Conservation (phyloP, 2,888 invertebrate genomes). For the Aleiodes testaceus region DNA sequence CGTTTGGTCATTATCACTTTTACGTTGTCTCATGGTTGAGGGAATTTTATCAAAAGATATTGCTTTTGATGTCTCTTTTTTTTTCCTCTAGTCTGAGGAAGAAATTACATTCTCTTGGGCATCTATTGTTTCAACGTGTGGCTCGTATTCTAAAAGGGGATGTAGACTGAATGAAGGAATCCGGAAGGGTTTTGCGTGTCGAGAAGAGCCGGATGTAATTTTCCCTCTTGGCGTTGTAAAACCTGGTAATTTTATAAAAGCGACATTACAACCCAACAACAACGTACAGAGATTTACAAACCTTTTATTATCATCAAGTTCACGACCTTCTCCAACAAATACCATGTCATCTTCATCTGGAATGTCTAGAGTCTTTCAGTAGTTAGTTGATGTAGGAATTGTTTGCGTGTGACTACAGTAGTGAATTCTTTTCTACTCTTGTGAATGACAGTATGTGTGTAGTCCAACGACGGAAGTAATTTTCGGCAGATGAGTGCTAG, state of each 20-base stretch:
- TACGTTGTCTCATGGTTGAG: background rate
- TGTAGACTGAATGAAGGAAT: conserved; percentile 33
- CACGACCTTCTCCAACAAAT: conserved; percentile 39
- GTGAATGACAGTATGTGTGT: conserved; percentile 33
- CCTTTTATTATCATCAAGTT: conserved; percentile 43
- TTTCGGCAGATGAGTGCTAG: conserved; percentile 69
- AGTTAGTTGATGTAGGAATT: conserved; percentile 11
- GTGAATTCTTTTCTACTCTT: background rate
- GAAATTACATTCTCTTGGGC: conserved; percentile 4
- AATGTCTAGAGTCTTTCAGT: conserved; percentile 4
- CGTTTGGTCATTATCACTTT: conserved; percentile 14
- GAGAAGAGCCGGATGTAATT: conserved; percentile 41
- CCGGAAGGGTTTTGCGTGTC: conserved; percentile 37
- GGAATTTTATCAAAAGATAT: background rate
- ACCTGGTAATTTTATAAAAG: conserved; percentile 39
- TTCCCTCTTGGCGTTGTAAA: conserved; percentile 19
- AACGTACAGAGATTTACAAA: background rate
- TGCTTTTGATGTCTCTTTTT: conserved; percentile 16
- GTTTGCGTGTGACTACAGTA: conserved; percentile 36
- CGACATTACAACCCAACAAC: conserved; percentile 7
- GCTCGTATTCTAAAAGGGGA: conserved; percentile 6
- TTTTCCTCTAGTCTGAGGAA: background rate
- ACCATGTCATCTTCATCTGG: background rate
- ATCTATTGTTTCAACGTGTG: conserved; percentile 5
- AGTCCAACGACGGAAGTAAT: conserved; percentile 70